These are phyloP conservation scores for Xiphydria camelus DNA, from an alignment of 2,888 invertebrate genomes.

Conservation along the genomic window DNA sequence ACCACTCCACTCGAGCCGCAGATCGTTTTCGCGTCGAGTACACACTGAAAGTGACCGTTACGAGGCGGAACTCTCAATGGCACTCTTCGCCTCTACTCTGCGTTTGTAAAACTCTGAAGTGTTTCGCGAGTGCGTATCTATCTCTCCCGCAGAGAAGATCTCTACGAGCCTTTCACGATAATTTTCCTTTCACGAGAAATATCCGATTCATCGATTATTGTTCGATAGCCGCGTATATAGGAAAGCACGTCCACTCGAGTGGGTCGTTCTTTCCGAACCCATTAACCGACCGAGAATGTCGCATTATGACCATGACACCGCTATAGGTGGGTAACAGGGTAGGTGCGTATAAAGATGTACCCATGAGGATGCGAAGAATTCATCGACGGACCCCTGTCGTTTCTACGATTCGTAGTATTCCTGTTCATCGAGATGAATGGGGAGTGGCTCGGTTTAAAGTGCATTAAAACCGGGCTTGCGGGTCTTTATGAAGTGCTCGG, in stretches of 20 bases:
- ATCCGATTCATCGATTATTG: constrained; percentile 2
- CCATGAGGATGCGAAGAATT: constrained; percentile 12
- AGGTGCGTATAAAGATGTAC: too few species aligned
- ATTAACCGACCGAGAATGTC: neutral
- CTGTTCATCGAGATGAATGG: constrained; percentile 6
- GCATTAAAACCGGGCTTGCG: constrained; percentile 12
- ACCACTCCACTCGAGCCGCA: too few species aligned
- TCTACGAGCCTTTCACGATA: too few species aligned
- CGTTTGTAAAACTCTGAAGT: too few species aligned
- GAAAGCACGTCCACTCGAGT: constrained; percentile 1
- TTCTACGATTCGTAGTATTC: constrained; percentile 1
- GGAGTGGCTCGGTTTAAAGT: constrained; percentile 11
- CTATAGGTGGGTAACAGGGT: neutral
- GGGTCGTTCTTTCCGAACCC: neutral
- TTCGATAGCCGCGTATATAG: too few species aligned
- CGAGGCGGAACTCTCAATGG: too few species aligned
- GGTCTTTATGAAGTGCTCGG: constrained; percentile 1
- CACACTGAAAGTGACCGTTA: too few species aligned
- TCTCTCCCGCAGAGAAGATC: too few species aligned
- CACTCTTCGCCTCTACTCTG: neutral
- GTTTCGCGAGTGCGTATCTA: too few species aligned
- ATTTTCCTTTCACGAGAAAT: neutral
- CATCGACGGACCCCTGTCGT: constrained; percentile 7
- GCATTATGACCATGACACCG: neutral
- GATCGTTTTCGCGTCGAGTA: too few species aligned